Conservation (phyloP, 1,140 invertebrate species). For the Colletes latitarsis region DNA sequence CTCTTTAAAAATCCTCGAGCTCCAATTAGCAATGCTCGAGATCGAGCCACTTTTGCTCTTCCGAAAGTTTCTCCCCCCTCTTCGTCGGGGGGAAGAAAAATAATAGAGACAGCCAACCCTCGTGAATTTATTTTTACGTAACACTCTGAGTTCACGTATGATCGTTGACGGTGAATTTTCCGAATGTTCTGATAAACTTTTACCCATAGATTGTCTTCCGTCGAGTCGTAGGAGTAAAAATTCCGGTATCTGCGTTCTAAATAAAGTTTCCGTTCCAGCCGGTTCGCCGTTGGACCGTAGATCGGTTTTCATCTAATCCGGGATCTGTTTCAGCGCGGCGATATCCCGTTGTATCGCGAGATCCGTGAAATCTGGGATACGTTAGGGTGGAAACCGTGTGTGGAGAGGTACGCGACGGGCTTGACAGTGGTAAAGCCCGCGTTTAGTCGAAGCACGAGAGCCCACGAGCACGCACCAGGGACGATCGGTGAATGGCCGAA, state of each 20-base stretch:
- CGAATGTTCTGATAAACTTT: too few species aligned
- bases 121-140: too few species aligned
- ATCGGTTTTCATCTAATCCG: constrained; percentile 30
- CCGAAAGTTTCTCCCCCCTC: too few species aligned
- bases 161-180: too few species aligned
- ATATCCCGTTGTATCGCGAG: constrained; percentile 28
- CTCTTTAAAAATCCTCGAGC: too few species aligned
- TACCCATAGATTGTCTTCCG: too few species aligned
- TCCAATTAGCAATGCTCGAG: too few species aligned
- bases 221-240: not conserved
- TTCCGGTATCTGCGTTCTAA: not conserved
- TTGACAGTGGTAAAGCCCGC: constrained; percentile 65
- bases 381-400: constrained; percentile 23
- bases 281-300: not conserved
- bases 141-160: too few species aligned
- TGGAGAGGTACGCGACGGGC: constrained; percentile 28
- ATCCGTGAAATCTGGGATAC: constrained; percentile 16
- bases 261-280: not conserved
- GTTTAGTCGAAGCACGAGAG: constrained; percentile 58
- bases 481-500: constrained; percentile 69
- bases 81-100: too few species aligned
- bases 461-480: constrained; percentile 20
- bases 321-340: constrained; percentile 23
- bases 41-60: too few species aligned
- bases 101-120: too few species aligned